Evolutionary conservation across 2,888 invertebrate genomes (phyloP).

Genomic region (Pyrgus malvae): DNA sequence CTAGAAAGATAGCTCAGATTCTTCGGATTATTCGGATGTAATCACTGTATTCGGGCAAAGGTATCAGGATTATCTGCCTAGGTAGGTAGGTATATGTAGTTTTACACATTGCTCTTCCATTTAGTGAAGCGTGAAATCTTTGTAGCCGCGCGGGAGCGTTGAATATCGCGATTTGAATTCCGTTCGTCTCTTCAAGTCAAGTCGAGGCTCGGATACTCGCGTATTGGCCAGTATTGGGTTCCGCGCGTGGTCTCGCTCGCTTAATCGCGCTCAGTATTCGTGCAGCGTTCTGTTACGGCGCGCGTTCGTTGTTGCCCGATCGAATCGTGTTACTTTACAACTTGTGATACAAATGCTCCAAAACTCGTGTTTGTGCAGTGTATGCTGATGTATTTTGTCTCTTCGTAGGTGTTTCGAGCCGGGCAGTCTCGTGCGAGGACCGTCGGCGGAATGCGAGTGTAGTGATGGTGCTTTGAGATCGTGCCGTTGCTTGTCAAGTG

Average conservation of each 20-base stretch:
- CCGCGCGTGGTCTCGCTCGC: constrained; percentile 28
- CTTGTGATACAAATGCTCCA: constrained; percentile 29
- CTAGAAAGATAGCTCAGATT: too few species aligned
- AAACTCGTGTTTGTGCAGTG: constrained; percentile 56
- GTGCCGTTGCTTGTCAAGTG: constrained; percentile 67
- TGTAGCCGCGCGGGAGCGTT: constrained; percentile 46
- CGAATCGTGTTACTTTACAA: constrained; percentile 31
- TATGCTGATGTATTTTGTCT: constrained; percentile 64
- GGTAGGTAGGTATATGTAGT: too few species aligned
- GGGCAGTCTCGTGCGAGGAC: constrained; percentile 50
- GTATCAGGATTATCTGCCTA: constrained; percentile 51
- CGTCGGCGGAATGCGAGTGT: constrained; percentile 68
- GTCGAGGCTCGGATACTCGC: constrained; percentile 26
- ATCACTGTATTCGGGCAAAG: constrained; percentile 23
- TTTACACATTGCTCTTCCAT: constrained; percentile 65
- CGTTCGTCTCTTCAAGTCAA: constrained; percentile 36
- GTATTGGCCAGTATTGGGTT: constrained; percentile 36
- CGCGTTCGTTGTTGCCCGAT: constrained; percentile 46
- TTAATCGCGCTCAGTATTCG: constrained; percentile 56
- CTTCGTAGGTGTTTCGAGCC: constrained; percentile 65
- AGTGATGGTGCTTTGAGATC: constrained; percentile 75
- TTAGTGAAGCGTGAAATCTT: constrained; percentile 71
- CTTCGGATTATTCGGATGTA: background rate
- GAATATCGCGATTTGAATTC: constrained; percentile 55
- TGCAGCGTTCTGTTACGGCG: constrained; percentile 52